A percentile compares a stretch with the other conserved stretches of the same genome.
Evolutionary conservation across 2,113 vertebrate genomes (phyloP).

Genomic region (Strix aluco): DNA sequence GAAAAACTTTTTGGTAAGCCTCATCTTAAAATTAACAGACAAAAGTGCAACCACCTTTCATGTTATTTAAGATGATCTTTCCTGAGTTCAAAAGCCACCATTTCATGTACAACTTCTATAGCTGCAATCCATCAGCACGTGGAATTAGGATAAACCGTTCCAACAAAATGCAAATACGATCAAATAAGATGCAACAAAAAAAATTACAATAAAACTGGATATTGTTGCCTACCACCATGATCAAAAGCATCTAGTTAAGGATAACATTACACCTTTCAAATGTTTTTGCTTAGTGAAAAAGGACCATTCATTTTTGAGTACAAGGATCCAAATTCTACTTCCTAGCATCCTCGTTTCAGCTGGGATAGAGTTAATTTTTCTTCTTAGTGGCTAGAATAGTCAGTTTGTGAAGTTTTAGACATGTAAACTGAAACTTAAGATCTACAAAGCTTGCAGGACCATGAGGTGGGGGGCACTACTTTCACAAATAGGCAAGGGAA

Average conservation of each 20-base stretch:
- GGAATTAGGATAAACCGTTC: neutral
- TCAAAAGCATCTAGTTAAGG: neutral
- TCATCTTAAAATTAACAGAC: neutral
- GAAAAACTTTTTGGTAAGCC: neutral
- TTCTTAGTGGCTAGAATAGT: too few species aligned
- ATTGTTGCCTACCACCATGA: neutral
- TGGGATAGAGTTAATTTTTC: too few species aligned
- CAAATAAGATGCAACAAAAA: neutral
- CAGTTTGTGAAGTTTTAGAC: neutral
- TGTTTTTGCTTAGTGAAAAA: neutral
- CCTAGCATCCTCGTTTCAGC: neutral
- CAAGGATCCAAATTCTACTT: neutral
- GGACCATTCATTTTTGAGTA: neutral
- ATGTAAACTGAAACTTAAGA: neutral
- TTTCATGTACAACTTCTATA: neutral
- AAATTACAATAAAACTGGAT: neutral
- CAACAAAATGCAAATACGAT: neutral
- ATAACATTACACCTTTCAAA: neutral
- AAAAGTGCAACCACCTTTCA: neutral
- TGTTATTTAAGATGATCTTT: neutral
- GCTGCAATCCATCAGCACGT: neutral
- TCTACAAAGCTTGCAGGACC: neutral
- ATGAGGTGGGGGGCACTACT: neutral
- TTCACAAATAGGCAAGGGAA: neutral
- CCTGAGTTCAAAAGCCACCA: neutral